Evolutionary conservation across 2,113 vertebrate species (phyloP).

Genomic region (Hippoglossus stenolepis): DNA sequence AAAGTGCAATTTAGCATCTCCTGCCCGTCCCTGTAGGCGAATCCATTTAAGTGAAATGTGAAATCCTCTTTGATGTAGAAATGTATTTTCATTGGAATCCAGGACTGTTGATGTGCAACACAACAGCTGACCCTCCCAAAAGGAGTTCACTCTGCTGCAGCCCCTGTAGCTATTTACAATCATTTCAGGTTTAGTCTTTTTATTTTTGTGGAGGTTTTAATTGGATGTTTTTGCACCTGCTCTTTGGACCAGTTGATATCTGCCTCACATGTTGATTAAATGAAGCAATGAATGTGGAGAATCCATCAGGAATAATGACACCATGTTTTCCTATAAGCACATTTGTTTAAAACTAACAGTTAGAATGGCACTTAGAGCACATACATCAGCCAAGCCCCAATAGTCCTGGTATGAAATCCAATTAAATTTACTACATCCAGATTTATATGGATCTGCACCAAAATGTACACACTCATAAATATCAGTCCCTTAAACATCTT

Average conservation of each 20-base stretch:
- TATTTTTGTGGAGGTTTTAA: conserved; percentile 33
- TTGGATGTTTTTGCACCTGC: conserved; percentile 19
- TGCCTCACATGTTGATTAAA: background rate
- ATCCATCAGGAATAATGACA: background rate
- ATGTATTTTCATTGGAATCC: conserved; percentile 48
- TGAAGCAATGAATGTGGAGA: background rate
- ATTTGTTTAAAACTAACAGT: background rate
- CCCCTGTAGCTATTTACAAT: conserved; percentile 39
- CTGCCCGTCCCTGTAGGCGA: conserved; percentile 45
- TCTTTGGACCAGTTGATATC: conserved; percentile 3
- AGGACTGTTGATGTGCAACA: conserved; percentile 54
- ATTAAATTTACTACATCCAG: too few species aligned
- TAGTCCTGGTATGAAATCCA: too few species aligned
- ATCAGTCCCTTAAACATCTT: too few species aligned
- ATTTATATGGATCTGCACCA: too few species aligned
- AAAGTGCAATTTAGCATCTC: conserved; percentile 68
- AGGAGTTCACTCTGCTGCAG: conserved; percentile 50
- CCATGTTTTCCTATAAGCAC: background rate
- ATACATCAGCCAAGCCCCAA: too few species aligned
- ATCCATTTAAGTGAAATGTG: conserved; percentile 55
- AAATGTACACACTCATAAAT: too few species aligned
- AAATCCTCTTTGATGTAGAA: conserved; percentile 65
- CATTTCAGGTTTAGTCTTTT: conserved; percentile 19
- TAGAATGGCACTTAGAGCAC: too few species aligned
- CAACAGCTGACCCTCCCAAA: conserved; percentile 47